Evolutionary conservation across 2,888 invertebrate species (phyloP).

Genomic region (Zootermopsis nevadensis): DNA sequence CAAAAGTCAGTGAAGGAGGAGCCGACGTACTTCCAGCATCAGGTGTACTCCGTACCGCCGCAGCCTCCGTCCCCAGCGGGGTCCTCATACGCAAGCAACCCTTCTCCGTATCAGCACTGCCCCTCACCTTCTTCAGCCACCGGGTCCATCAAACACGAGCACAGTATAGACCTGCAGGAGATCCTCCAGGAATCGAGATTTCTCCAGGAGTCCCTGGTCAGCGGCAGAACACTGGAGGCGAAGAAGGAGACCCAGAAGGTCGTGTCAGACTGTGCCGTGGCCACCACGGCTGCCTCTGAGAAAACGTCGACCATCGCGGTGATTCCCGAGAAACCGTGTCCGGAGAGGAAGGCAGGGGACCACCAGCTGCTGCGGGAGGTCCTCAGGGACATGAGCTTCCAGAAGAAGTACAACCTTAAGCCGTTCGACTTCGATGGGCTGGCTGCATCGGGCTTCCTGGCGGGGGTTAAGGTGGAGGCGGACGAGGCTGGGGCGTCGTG

Average conservation of each 20-base stretch:
- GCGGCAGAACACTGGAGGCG: not conserved
- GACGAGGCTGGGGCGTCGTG: slow-evolving; percentile 43
- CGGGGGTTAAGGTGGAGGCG: slow-evolving; percentile 72
- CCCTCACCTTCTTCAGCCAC: slow-evolving; percentile 58
- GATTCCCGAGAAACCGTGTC: slow-evolving; percentile 54
- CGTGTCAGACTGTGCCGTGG: not conserved
- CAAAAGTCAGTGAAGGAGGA: slow-evolving; percentile 54
- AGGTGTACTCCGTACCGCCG: not conserved
- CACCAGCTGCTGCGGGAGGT: slow-evolving; percentile 84
- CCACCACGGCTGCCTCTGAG: not conserved
- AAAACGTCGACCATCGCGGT: slow-evolving; percentile 9
- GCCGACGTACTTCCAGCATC: slow-evolving; percentile 32
- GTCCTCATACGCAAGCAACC: slow-evolving; percentile 44
- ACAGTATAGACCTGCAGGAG: slow-evolving; percentile 72
- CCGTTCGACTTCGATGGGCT: slow-evolving; percentile 77
- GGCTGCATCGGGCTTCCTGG: slow-evolving; percentile 33
- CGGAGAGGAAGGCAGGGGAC: slow-evolving; percentile 60
- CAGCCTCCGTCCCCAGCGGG: slow-evolving; percentile 44
- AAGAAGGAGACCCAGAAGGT: slow-evolving; percentile 11
- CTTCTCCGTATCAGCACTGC: slow-evolving; percentile 51
- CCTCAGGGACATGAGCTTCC: slow-evolving; percentile 85
- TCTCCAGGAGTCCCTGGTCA: slow-evolving; percentile 61
- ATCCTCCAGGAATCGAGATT: slow-evolving; percentile 70
- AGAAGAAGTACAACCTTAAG: slow-evolving; percentile 83
- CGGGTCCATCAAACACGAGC: slow-evolving; percentile 66